Conservation (phyloP, 2,888 invertebrate genomes). For the Exephanes ischioxanthus region DNA sequence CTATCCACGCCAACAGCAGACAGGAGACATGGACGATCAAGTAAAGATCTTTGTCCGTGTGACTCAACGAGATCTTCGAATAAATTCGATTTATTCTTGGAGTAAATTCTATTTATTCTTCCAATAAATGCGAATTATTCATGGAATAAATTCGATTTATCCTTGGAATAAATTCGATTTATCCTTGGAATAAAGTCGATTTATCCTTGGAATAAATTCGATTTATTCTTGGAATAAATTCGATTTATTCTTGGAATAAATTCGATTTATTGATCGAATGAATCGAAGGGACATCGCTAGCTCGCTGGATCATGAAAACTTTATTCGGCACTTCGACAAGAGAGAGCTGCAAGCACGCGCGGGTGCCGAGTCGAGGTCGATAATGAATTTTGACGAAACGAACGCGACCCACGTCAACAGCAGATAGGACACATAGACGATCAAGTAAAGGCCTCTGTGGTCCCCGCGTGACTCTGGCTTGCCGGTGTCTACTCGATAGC, state of each 20-base stretch:
- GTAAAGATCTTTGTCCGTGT: slow-evolving; percentile 71
- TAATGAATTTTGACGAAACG: slow-evolving; percentile 70
- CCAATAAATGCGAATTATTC: too few species aligned
- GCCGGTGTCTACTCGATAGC: slow-evolving; percentile 31
- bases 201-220: too few species aligned
- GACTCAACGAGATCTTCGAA: not conserved
- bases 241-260: too few species aligned
- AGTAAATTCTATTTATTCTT: too few species aligned
- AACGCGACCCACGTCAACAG: slow-evolving; percentile 70
- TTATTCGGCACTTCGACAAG: slow-evolving; percentile 47
- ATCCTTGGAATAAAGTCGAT: too few species aligned
- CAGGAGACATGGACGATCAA: slow-evolving; percentile 71
- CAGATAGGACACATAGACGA: slow-evolving; percentile 71
- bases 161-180: too few species aligned
- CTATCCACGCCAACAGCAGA: slow-evolving; percentile 69
- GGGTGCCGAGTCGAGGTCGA: slow-evolving; percentile 62
- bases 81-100: too few species aligned
- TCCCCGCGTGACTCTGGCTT: slow-evolving; percentile 49
- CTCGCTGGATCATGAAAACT: slow-evolving; percentile 5
- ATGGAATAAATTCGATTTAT: too few species aligned
- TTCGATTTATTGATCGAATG: too few species aligned
- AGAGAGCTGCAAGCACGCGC: slow-evolving; percentile 40
- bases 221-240: too few species aligned
- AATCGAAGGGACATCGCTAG: slow-evolving; percentile 18
- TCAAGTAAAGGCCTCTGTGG: slow-evolving; percentile 73